A percentile compares a stretch with the other conserved stretches of the same genome.
Conservation (phyloP, 2,888 invertebrate genomes). For the Leptopterna dolabrata region DNA sequence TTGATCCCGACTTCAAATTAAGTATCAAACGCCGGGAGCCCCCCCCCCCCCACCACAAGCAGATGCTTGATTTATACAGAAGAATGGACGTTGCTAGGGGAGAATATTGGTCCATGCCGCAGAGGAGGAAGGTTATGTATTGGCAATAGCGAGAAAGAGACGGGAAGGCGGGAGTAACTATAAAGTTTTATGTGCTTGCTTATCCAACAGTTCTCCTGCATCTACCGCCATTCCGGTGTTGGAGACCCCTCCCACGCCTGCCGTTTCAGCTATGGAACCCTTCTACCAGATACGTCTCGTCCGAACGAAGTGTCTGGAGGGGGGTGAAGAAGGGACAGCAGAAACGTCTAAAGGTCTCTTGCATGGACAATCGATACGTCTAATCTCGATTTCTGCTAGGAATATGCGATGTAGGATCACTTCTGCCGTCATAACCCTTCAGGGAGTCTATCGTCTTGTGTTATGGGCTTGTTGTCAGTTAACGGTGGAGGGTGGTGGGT, state of each 20-base stretch:
- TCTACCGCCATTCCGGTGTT: not conserved
- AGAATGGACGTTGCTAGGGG: not conserved
- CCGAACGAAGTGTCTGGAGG: not conserved
- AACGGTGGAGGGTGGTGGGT: not conserved
- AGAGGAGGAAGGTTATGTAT: conserved; percentile 26
- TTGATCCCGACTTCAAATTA: conserved; percentile 45
- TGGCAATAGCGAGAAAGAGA: conserved; percentile 45
- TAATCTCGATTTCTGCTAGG: conserved; percentile 36
- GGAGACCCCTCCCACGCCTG: not conserved
- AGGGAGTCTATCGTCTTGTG: conserved; percentile 9
- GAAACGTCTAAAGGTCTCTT: conserved; percentile 6
- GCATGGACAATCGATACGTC: conserved; percentile 44
- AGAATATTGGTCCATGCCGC: conserved; percentile 42
- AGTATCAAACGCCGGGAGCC: conserved; percentile 9
- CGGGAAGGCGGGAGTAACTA: conserved; percentile 40
- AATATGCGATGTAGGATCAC: not conserved
- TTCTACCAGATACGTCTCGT: not conserved
- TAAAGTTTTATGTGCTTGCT: conserved; percentile 63
- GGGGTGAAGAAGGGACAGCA: not conserved
- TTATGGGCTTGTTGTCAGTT: conserved; percentile 36
- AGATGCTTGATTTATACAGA: conserved; percentile 49
- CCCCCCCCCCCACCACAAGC: too few species aligned
- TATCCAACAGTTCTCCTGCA: conserved; percentile 58
- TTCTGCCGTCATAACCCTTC: conserved; percentile 5
- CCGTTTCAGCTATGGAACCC: conserved; percentile 31